Conservation (phyloP, 1,140 invertebrate genomes). For the Tetramorium alpestre region DNA sequence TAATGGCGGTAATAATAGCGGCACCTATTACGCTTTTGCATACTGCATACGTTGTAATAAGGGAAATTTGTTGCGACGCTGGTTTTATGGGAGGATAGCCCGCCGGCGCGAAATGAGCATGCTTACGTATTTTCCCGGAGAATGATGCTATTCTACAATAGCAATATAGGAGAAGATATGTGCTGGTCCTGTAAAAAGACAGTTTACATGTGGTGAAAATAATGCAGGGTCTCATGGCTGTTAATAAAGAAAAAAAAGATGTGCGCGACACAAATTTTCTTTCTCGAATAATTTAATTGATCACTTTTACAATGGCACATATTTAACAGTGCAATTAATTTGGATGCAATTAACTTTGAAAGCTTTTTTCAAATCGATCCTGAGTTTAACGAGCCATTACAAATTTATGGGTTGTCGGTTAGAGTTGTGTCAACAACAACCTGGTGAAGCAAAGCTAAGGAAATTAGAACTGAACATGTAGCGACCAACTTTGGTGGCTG, state of each 20-base stretch:
- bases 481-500: constrained; percentile 22
- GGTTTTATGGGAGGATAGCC: constrained; percentile 28
- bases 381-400: neutral
- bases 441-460: neutral
- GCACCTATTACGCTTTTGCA: constrained; percentile 41
- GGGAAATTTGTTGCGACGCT: constrained; percentile 48
- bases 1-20: constrained; percentile 53
- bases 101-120: constrained; percentile 37
- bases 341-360: neutral
- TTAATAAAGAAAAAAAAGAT: constrained; percentile 4
- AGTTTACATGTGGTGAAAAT: constrained; percentile 20
- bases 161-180: constrained; percentile 20
- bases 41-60: constrained; percentile 54
- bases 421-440: constrained; percentile 31
- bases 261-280: neutral
- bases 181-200: neutral
- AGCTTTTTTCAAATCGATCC: neutral
- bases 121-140: constrained; percentile 38
- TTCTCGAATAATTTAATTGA: neutral
- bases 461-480: constrained; percentile 33
- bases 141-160: constrained; percentile 29
- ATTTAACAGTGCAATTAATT: neutral
- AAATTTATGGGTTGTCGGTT: constrained; percentile 20
- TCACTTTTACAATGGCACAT: neutral
- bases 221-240: neutral